phyloP scores from a whole-genome alignment of 1,140 invertebrate genomes.

The Bombus soroeensis region DNA sequence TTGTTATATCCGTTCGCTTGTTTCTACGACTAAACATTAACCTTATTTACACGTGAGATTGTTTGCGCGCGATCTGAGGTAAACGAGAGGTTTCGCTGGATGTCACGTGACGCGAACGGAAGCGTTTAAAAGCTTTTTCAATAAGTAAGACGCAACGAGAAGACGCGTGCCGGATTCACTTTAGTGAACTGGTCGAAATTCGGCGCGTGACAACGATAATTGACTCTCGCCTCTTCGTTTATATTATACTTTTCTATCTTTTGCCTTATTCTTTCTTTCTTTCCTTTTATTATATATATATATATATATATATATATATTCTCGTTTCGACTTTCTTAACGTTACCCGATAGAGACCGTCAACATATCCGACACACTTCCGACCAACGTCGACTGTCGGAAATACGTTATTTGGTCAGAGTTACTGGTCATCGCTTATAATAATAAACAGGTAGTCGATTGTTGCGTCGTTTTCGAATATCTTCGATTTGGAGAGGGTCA shows the following conservation, averaged over 20 bases:
- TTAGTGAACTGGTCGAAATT: constrained; percentile 16
- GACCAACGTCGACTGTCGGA: constrained; percentile 26
- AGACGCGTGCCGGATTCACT: not conserved
- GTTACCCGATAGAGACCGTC: constrained; percentile 28
- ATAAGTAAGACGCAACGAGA: constrained; percentile 54
- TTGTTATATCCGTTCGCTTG: constrained; percentile 65
- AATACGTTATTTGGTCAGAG: constrained; percentile 48
- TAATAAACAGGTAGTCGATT: constrained; percentile 18
- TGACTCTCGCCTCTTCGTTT: constrained; percentile 53
- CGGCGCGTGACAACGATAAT: constrained; percentile 47
- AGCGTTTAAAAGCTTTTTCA: constrained; percentile 43
- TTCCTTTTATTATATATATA: not conserved
- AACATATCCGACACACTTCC: constrained; percentile 45
- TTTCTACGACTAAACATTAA: constrained; percentile 69
- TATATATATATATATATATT: constrained; percentile 10
- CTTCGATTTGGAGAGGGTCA: not conserved
- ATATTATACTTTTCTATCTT: not conserved
- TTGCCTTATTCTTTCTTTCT: too few relatives aligned
- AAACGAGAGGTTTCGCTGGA: constrained; percentile 55
- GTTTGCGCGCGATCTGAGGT: constrained; percentile 61
- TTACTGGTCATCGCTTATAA: constrained; percentile 54
- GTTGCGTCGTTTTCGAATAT: not conserved
- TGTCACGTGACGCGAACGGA: constrained; percentile 58
- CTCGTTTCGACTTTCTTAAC: constrained; percentile 35
- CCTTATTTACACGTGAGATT: constrained; percentile 79